These are phyloP conservation scores for Lithodes maja DNA, from an alignment of 2,888 invertebrate genomes.

Conservation along the genomic window DNA sequence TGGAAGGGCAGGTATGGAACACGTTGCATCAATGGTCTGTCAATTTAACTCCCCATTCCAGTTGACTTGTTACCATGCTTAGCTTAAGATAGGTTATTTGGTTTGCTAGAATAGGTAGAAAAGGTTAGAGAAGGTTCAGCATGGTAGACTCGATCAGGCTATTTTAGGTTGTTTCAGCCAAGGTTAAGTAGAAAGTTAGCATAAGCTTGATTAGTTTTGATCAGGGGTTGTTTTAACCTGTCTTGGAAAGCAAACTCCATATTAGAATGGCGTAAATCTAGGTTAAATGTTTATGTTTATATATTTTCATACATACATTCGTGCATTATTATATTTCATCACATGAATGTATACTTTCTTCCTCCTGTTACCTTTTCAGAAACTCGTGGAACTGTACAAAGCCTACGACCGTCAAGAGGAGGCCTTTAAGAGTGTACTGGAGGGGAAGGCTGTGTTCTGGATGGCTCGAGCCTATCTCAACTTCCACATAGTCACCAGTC, in stretches of 20 bases:
- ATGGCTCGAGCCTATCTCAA: conserved; percentile 29
- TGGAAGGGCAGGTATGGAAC: neutral
- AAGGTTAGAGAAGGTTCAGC: no score
- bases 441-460: conserved; percentile 42
- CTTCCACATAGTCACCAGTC: conserved; percentile 15
- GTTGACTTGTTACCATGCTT: neutral
- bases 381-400: neutral
- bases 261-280: neutral
- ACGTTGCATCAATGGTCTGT: no score
- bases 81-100: neutral
- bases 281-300: conserved; percentile 1
- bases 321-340: conserved; percentile 2
- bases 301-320: conserved; percentile 34
- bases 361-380: conserved; percentile 1
- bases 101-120: no score
- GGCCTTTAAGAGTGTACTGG: conserved; percentile 15
- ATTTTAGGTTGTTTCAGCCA: no score
- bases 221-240: no score
- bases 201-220: no score
- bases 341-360: neutral
- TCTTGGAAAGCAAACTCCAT: neutral
- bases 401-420: neutral
- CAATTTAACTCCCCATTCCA: no score
- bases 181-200: no score
- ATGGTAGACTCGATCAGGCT: no score